These are phyloP conservation scores for Teleiodes luculella DNA, from an alignment of 2,888 invertebrate genomes.

Conservation along the genomic window DNA sequence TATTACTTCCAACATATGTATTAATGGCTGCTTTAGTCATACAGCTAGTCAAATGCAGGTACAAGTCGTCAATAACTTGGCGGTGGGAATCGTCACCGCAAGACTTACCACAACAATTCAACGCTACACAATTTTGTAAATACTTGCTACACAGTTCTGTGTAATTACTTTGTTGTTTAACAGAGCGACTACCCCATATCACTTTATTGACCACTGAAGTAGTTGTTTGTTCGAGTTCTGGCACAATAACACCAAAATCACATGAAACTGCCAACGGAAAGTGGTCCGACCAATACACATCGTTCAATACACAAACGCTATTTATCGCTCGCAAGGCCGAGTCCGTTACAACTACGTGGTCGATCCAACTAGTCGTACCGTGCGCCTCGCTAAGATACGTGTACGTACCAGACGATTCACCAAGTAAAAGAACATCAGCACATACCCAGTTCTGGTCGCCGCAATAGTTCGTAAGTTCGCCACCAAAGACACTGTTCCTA, in stretches of 20 bases:
- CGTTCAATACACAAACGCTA: not conserved
- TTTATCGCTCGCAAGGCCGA: not conserved
- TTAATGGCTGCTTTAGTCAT: too few relatives aligned
- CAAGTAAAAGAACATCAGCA: not conserved
- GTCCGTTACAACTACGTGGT: not conserved
- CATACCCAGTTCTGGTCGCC: not conserved
- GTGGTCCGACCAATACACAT: slow-evolving; percentile 16
- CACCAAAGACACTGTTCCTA: too few relatives aligned
- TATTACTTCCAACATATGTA: too few relatives aligned
- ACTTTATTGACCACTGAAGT: not conserved
- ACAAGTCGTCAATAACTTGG: too few relatives aligned
- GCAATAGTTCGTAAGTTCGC: too few relatives aligned
- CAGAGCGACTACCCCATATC: not conserved
- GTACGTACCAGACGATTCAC: not conserved
- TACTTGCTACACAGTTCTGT: not conserved
- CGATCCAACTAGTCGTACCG: not conserved
- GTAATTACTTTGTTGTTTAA: slow-evolving; percentile 8
- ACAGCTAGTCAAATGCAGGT: too few relatives aligned
- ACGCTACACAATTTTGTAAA: too few relatives aligned
- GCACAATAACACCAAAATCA: not conserved
- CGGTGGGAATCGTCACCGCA: too few relatives aligned
- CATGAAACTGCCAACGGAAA: slow-evolving; percentile 10
- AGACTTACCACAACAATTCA: too few relatives aligned
- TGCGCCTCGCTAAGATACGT: not conserved
- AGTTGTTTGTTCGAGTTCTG: not conserved